Evolutionary conservation across 2,113 vertebrate genomes (phyloP).

Genomic region (Oxyruncus cristatus): DNA sequence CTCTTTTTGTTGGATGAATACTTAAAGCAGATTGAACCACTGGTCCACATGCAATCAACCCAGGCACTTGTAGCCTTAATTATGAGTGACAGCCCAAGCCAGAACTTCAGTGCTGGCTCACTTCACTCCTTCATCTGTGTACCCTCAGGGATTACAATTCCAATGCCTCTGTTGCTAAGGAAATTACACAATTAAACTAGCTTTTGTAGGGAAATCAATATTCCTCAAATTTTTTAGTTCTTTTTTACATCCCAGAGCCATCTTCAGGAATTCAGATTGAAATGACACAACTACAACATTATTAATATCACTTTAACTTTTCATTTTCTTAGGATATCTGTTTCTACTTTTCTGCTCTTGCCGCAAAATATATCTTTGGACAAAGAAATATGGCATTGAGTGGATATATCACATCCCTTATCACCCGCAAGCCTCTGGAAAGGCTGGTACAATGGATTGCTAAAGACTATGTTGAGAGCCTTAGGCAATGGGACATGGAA

Average conservation of each 20-base stretch:
- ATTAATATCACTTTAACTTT: not conserved
- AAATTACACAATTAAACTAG: conserved; percentile 56
- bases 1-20: not conserved
- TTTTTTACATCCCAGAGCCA: conserved; percentile 12
- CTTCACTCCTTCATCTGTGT: conserved; percentile 26
- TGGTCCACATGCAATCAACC: conserved; percentile 21
- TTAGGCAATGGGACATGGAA: not conserved
- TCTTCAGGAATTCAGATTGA: not conserved
- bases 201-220: conserved; percentile 42
- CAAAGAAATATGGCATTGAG: not conserved
- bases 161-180: not conserved
- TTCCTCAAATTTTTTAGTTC: not conserved
- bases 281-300: not conserved
- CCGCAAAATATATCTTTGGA: not conserved
- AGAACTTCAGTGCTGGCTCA: conserved; percentile 31
- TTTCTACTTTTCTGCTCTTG: not conserved
- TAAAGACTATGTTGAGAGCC: not conserved
- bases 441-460: not conserved
- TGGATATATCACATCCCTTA: too few relatives aligned
- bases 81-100: conserved; percentile 37
- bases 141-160: conserved; percentile 33
- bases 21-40: conserved; percentile 26
- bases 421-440: not conserved
- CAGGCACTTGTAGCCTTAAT: conserved; percentile 24
- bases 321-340: not conserved